phyloP scores from a whole-genome alignment of 2,888 invertebrate genomes.

The Zaprionus obscuricornis region DNA sequence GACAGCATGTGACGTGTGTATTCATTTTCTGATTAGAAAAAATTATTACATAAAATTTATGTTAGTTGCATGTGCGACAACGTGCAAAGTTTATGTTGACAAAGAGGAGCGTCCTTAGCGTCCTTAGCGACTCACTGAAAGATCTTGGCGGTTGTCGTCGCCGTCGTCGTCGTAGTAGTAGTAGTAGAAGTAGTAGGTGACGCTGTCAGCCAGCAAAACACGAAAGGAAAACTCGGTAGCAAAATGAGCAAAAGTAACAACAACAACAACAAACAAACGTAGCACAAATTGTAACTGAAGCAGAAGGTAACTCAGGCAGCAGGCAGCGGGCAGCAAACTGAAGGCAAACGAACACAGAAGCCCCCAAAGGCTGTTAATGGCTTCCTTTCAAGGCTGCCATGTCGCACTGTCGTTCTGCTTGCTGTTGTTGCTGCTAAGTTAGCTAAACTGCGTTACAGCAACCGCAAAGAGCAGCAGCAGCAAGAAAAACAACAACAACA shows the following conservation, averaged over 20 bases:
- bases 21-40: conserved; percentile 74
- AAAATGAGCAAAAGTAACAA: too few relatives aligned
- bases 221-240: too few relatives aligned
- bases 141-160: too few relatives aligned
- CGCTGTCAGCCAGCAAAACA: too few relatives aligned
- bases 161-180: too few relatives aligned
- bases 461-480: conserved; percentile 53
- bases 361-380: conserved; percentile 68
- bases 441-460: conserved; percentile 65
- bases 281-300: too few relatives aligned
- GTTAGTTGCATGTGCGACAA: conserved; percentile 60
- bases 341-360: conserved; percentile 33
- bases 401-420: conserved; percentile 9
- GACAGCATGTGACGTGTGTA: conserved; percentile 27
- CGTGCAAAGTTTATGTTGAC: conserved; percentile 48
- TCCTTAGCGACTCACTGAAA: too few relatives aligned
- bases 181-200: too few relatives aligned
- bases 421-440: conserved; percentile 35
- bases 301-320: background rate
- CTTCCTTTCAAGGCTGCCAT: conserved; percentile 63
- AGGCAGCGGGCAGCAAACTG: conserved; percentile 32
- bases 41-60: conserved; percentile 75
- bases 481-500: conserved; percentile 18
- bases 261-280: conserved; percentile 9
- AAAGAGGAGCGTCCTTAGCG: background rate